phyloP scores from a whole-genome alignment of 2,888 invertebrate genomes.

The Atethmia centrago region DNA sequence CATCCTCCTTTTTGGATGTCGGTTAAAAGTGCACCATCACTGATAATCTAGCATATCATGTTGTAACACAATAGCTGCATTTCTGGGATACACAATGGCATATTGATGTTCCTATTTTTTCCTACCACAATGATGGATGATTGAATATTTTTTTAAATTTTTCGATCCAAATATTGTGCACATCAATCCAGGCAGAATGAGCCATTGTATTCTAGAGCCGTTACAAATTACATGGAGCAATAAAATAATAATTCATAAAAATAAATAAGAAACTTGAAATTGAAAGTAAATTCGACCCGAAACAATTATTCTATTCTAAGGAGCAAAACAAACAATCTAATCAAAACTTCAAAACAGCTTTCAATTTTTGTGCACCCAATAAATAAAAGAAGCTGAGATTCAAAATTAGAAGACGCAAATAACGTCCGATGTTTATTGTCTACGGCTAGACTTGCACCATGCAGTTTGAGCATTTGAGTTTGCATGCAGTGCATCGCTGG shows the following conservation, averaged over 20 bases:
- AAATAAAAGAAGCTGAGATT: conserved; percentile 49
- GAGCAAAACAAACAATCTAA: not conserved
- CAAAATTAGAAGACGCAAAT: conserved; percentile 60
- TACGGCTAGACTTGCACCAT: conserved; percentile 70
- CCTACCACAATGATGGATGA: not conserved
- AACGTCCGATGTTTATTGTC: conserved; percentile 70
- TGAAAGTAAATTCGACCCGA: not conserved
- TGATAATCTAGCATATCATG: not conserved
- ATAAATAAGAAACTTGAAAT: no score
- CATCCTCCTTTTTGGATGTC: no score
- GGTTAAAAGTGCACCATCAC: not conserved
- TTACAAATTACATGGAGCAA: not conserved
- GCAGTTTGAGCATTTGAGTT: conserved; percentile 69
- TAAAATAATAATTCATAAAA: no score
- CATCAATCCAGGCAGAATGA: not conserved
- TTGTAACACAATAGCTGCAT: not conserved
- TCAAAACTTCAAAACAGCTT: conserved; percentile 10
- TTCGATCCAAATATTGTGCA: not conserved
- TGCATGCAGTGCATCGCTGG: conserved; percentile 75
- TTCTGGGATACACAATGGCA: not conserved
- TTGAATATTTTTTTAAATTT: not conserved
- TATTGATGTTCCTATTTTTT: not conserved
- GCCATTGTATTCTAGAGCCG: not conserved
- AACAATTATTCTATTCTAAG: not conserved
- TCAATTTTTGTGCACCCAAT: not conserved